These are phyloP conservation scores for Cephalopachus bancanus DNA, from an alignment of 2,797 vertebrate genomes.

Conservation along the genomic window DNA sequence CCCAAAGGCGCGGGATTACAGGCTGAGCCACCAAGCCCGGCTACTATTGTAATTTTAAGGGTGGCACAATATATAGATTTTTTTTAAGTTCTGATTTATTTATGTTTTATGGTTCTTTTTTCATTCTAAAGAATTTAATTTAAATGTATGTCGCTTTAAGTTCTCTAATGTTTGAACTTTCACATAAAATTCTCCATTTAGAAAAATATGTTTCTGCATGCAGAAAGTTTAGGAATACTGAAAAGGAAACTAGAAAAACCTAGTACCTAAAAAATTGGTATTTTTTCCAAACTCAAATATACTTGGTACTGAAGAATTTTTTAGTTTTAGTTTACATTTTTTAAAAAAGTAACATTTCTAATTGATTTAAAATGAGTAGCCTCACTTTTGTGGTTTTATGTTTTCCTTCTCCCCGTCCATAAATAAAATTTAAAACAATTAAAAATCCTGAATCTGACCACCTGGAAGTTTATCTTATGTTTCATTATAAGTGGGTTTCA, in stretches of 20 bases:
- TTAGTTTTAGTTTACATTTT: not conserved
- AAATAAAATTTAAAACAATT: not conserved
- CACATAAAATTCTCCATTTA: slow-evolving; percentile 49
- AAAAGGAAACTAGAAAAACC: slow-evolving; percentile 25
- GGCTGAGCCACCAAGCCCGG: too few species aligned
- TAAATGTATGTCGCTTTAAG: not conserved
- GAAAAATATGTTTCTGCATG: not conserved
- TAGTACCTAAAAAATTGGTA: not conserved
- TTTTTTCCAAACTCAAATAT: slow-evolving; percentile 40
- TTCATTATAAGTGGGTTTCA: not conserved
- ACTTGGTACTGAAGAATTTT: not conserved
- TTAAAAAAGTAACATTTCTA: too few species aligned
- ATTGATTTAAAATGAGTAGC: not conserved
- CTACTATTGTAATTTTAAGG: not conserved
- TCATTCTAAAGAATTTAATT: slow-evolving; percentile 41
- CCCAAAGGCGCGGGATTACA: too few species aligned
- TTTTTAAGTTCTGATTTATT: slow-evolving; percentile 50
- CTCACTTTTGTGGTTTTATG: not conserved
- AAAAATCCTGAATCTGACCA: slow-evolving; percentile 22
- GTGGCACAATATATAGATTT: not conserved
- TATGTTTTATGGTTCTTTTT: not conserved
- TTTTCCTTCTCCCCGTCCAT: not conserved
- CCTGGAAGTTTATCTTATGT: not conserved
- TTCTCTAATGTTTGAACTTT: slow-evolving; percentile 56
- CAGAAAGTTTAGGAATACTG: slow-evolving; percentile 8